Conservation (phyloP, 2,888 invertebrate species). For the Callyntrura sp. region DNA sequence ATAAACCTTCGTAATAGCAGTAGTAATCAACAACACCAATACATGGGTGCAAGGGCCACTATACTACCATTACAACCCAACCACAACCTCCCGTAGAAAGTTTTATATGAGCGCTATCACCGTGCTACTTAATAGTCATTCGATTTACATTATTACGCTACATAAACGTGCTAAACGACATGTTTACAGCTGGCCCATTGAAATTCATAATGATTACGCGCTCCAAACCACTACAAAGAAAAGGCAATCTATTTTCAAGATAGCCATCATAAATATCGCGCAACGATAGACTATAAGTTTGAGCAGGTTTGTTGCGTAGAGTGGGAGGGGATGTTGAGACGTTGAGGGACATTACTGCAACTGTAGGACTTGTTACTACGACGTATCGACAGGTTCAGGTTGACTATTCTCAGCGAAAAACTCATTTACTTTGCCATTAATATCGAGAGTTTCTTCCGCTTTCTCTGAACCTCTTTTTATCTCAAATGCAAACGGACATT, state of each 20-base stretch:
- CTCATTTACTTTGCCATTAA: conserved; percentile 50
- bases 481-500: neutral
- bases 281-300: too few relatives aligned
- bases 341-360: conserved; percentile 41
- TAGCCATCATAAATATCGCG: conserved; percentile 52
- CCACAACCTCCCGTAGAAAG: too few relatives aligned
- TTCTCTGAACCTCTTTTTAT: neutral
- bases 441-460: conserved; percentile 41
- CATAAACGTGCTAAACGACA: conserved; percentile 32
- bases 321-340: conserved; percentile 56
- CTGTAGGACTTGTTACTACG: conserved; percentile 57
- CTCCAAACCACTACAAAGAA: neutral
- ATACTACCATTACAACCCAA: too few relatives aligned
- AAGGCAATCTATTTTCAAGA: conserved; percentile 59
- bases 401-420: conserved; percentile 62
- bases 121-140: conserved; percentile 23
- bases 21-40: too few relatives aligned
- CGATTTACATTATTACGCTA: conserved; percentile 46
- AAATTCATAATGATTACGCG: conserved; percentile 58
- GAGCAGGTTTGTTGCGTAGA: neutral
- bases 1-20: too few relatives aligned
- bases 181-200: conserved; percentile 42
- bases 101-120: neutral
- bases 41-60: too few relatives aligned
- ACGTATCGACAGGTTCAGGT: conserved; percentile 61